Evolutionary conservation across 23 tunicate species (phyloP).

Genomic region (Trididemnum nubilum): DNA sequence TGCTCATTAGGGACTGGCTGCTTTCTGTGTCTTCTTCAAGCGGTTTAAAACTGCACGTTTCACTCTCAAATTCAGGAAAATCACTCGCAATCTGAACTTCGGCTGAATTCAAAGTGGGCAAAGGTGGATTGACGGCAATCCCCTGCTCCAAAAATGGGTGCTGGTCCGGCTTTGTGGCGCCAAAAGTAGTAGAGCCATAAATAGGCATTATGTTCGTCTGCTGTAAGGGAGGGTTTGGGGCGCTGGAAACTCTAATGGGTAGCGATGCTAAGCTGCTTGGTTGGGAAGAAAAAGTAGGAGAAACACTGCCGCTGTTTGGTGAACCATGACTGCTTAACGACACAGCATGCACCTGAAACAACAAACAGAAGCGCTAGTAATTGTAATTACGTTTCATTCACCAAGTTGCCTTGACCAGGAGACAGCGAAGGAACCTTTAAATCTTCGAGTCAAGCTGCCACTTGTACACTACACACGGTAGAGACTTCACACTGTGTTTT

Average conservation of each 20-base stretch:
- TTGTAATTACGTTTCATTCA: no score
- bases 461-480: no score
- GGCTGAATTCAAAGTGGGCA: not conserved
- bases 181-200: not conserved
- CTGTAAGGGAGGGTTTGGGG: not conserved
- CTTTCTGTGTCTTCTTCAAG: slow-evolving; percentile 20
- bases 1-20: slow-evolving; percentile 7
- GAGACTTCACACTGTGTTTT: no score
- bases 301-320: not conserved
- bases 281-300: not conserved
- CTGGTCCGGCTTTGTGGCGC: not conserved
- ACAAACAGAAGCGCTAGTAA: no score
- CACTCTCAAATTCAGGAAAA: slow-evolving; percentile 37
- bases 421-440: not conserved
- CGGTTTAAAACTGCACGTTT: slow-evolving; percentile 36
- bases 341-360: no score
- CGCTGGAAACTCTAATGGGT: not conserved
- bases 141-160: no score
- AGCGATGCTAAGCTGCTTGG: not conserved
- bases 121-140: no score
- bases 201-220: not conserved
- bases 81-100: not conserved
- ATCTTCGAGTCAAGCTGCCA: not conserved
- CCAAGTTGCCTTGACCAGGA: no score
- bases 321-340: no score